Evolutionary conservation across 2,888 invertebrate species (phyloP).

Genomic region (Scaptomyza tumidula): DNA sequence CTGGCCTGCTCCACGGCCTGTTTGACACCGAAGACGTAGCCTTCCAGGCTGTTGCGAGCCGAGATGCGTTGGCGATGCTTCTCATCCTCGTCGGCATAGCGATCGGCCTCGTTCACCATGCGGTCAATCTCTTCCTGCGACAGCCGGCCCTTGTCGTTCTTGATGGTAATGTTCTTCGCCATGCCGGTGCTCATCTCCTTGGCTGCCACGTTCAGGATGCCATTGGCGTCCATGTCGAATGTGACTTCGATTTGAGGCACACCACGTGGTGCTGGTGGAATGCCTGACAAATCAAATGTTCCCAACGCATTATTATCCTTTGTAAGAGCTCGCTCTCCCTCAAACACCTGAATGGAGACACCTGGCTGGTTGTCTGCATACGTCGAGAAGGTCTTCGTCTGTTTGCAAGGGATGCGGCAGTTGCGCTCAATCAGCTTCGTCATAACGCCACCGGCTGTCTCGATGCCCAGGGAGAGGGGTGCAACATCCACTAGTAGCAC

Average conservation of each 20-base stretch:
- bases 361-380: conserved; percentile 42
- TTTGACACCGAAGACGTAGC: conserved; percentile 37
- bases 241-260: conserved; percentile 94
- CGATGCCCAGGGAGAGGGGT: conserved; percentile 36
- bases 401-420: conserved; percentile 36
- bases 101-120: conserved; percentile 91
- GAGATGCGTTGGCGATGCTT: conserved; percentile 38
- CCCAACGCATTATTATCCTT: conserved; percentile 36
- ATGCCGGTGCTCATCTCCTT: conserved; percentile 88
- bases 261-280: conserved; percentile 95
- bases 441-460: conserved; percentile 41
- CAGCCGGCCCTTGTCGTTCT: conserved; percentile 92
- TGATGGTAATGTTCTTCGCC: conserved; percentile 91
- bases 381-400: conserved; percentile 39
- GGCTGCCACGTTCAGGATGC: conserved; percentile 95
- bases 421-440: conserved; percentile 39
- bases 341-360: conserved; percentile 37
- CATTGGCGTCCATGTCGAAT: conserved; percentile 94
- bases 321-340: conserved; percentile 39
- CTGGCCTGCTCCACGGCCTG: conserved; percentile 86
- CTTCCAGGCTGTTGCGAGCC: conserved; percentile 33
- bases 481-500: conserved; percentile 38
- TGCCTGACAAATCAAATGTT: conserved; percentile 86
- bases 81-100: conserved; percentile 86
- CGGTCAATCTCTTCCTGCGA: conserved; percentile 92